A percentile compares a stretch with the other conserved stretches of the same genome.
Conservation (phyloP, 2,113 vertebrate genomes). For the Cyanoramphus novaezelandiae region DNA sequence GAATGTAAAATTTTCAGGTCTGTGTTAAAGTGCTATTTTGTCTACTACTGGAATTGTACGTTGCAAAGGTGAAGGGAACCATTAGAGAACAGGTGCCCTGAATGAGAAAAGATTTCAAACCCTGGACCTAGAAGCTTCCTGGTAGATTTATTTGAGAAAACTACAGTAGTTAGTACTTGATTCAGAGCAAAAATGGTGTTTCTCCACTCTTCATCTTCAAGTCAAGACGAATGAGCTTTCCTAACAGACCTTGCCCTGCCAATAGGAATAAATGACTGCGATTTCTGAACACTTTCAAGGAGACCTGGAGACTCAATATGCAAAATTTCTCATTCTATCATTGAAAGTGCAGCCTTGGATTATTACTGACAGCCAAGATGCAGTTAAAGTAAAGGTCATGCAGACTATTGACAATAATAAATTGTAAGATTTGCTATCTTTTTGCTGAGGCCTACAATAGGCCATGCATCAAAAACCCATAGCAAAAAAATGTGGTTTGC, state of each 20-base stretch:
- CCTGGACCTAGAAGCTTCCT: constrained; percentile 3
- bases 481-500: background rate
- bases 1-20: constrained; percentile 3
- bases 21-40: constrained; percentile 34
- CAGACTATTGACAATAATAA: constrained; percentile 82
- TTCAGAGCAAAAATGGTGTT: constrained; percentile 74
- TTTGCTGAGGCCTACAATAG: constrained; percentile 64
- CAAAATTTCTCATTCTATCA: constrained; percentile 82
- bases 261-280: constrained; percentile 83
- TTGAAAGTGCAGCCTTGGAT: constrained; percentile 80
- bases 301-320: constrained; percentile 80
- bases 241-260: constrained; percentile 82
- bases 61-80: constrained; percentile 42
- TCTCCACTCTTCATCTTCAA: constrained; percentile 73
- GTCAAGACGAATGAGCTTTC: constrained; percentile 81
- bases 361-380: constrained; percentile 80
- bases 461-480: constrained; percentile 67
- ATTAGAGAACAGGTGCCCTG: constrained; percentile 36
- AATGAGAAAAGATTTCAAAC: constrained; percentile 49
- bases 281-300: constrained; percentile 80
- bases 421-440: constrained; percentile 80
- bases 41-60: background rate
- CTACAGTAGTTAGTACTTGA: constrained; percentile 71
- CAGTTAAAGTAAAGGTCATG: constrained; percentile 81
- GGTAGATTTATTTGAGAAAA: constrained; percentile 67